Percentiles rank a stretch among this genome's conserved stretches.
Evolutionary conservation across 2,113 vertebrate genomes (phyloP).

Genomic region (Archilochus colubris): DNA sequence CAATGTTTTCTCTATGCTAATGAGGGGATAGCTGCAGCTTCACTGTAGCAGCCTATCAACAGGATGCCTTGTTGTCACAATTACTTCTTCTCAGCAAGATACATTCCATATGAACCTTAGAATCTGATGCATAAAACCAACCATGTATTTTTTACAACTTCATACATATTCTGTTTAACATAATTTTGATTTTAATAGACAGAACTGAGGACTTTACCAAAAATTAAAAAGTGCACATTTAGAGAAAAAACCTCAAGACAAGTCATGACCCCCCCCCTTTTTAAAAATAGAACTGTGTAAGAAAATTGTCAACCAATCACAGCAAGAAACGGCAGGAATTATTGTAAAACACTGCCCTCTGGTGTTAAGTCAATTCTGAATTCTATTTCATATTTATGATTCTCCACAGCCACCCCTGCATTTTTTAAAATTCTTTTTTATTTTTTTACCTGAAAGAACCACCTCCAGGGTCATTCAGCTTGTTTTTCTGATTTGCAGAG

Average conservation of each 20-base stretch:
- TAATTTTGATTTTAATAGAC: not conserved
- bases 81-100: not conserved
- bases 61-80: not conserved
- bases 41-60: not conserved
- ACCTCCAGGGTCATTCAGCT: conserved; percentile 86
- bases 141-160: not conserved
- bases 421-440: conserved; percentile 10
- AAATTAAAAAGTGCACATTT: not conserved
- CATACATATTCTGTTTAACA: not conserved
- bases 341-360: conserved; percentile 89
- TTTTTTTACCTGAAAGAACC: conserved; percentile 85
- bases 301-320: not conserved
- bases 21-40: not conserved
- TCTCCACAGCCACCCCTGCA: not conserved
- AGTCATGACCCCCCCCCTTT: not conserved
- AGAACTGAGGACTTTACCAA: not conserved
- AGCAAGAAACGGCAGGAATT: conserved; percentile 38
- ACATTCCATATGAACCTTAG: not conserved
- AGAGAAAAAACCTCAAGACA: not conserved
- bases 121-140: not conserved
- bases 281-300: not conserved
- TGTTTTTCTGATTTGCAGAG: conserved; percentile 89
- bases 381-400: not conserved
- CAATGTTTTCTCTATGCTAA: not conserved
- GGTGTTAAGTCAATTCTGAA: conserved; percentile 72